A percentile compares a stretch with the other conserved stretches of the same genome.
These are phyloP conservation scores for Graphium colonna DNA, from an alignment of 2,888 invertebrate species.

Conservation along the genomic window DNA sequence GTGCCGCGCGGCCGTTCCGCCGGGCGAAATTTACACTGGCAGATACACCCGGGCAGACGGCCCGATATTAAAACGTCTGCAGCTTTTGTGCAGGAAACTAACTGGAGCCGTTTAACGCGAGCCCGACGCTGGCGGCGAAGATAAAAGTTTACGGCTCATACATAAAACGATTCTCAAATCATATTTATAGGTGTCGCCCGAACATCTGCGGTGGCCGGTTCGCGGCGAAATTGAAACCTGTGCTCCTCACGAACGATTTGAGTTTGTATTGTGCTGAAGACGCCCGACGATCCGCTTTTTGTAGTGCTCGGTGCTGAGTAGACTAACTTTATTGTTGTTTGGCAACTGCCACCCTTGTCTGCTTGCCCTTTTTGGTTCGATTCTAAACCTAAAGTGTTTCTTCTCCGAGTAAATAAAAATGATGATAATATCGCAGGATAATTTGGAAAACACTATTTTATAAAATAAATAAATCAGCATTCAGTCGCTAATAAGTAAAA, in stretches of 20 bases:
- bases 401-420: too few species aligned
- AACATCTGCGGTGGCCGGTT: slow-evolving; percentile 73
- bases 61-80: slow-evolving; percentile 74
- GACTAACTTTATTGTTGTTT: slow-evolving; percentile 62
- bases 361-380: slow-evolving; percentile 45
- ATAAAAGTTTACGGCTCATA: slow-evolving; percentile 79
- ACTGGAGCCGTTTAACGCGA: slow-evolving; percentile 61
- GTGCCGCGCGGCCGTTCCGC: slow-evolving; percentile 66
- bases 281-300: slow-evolving; percentile 62
- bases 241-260: slow-evolving; percentile 76
- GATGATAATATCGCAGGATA: too few species aligned
- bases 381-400: slow-evolving; percentile 45
- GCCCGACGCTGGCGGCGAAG: slow-evolving; percentile 55
- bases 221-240: slow-evolving; percentile 76
- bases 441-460: too few species aligned
- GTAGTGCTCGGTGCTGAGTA: slow-evolving; percentile 61
- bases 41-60: slow-evolving; percentile 60
- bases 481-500: too few species aligned
- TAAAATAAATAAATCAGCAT: too few species aligned
- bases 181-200: slow-evolving; percentile 73
- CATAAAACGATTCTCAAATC: slow-evolving; percentile 79
- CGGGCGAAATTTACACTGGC: slow-evolving; percentile 66
- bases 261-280: slow-evolving; percentile 69
- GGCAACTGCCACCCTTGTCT: slow-evolving; percentile 48
- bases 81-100: slow-evolving; percentile 72